These are phyloP conservation scores for Pogonomyrmex californicus DNA, from an alignment of 1,140 invertebrate species.

Conservation along the genomic window DNA sequence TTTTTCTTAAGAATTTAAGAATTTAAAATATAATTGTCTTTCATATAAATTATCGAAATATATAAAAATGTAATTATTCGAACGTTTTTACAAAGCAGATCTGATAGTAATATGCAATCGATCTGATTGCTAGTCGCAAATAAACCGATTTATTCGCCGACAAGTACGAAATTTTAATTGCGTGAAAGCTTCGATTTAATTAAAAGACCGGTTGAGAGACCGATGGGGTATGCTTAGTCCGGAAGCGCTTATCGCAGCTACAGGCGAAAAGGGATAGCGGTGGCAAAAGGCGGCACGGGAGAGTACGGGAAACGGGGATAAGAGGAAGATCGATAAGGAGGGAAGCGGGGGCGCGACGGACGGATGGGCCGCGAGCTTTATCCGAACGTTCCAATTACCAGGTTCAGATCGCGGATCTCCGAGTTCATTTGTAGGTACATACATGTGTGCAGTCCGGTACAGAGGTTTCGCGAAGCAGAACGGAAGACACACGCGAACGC, in stretches of 20 bases:
- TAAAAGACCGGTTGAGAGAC: slow-evolving; percentile 60
- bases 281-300: slow-evolving; percentile 6
- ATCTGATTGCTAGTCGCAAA: slow-evolving; percentile 57
- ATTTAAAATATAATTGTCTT: too few species aligned
- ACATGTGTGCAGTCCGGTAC: background rate
- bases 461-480: slow-evolving; percentile 62
- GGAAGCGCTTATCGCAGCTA: slow-evolving; percentile 63
- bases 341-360: slow-evolving; percentile 48
- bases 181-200: slow-evolving; percentile 70
- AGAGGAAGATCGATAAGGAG: slow-evolving; percentile 66
- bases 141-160: slow-evolving; percentile 60
- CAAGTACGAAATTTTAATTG: slow-evolving; percentile 72
- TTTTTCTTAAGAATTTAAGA: background rate
- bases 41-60: too few species aligned
- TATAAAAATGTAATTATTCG: background rate
- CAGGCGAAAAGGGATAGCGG: slow-evolving; percentile 9
- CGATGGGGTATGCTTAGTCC: slow-evolving; percentile 59
- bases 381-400: slow-evolving; percentile 78
- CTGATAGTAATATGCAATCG: slow-evolving; percentile 59
- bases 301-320: background rate
- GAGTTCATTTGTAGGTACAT: slow-evolving; percentile 72
- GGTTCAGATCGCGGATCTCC: slow-evolving; percentile 67
- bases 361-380: slow-evolving; percentile 70
- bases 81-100: slow-evolving; percentile 35
- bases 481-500: slow-evolving; percentile 67